phyloP scores from a whole-genome alignment of 2,797 vertebrate species.

The Bradypus variegatus region DNA sequence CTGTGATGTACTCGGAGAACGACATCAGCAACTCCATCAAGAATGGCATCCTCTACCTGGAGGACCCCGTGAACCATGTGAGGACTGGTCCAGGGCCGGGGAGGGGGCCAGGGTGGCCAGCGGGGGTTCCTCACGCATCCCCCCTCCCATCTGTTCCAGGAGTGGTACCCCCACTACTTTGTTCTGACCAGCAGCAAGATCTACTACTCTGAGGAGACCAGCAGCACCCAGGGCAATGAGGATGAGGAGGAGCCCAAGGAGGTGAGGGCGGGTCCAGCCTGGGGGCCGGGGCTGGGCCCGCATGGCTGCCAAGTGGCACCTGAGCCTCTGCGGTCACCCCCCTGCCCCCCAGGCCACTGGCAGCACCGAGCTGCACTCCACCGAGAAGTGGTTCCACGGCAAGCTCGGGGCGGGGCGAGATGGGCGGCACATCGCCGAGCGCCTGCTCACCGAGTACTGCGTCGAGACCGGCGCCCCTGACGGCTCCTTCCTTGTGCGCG shows the following conservation, averaged over 20 bases:
- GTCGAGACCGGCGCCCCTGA: slow-evolving; percentile 93
- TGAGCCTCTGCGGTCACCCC: not conserved
- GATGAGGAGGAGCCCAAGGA: slow-evolving; percentile 98
- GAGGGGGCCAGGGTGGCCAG: not conserved
- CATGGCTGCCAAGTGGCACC: not conserved
- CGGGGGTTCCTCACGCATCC: not conserved
- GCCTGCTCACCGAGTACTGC: slow-evolving; percentile 94
- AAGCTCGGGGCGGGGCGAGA: slow-evolving; percentile 94
- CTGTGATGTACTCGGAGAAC: slow-evolving; percentile 93
- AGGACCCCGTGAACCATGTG: slow-evolving; percentile 98
- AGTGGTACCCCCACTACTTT: slow-evolving; percentile 98
- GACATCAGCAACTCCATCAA: slow-evolving; percentile 99
- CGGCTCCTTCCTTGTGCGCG: slow-evolving; percentile 95
- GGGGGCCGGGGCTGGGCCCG: not conserved
- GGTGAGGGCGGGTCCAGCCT: slow-evolving; percentile 73
- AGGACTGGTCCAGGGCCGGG: not conserved
- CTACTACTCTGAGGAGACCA: slow-evolving; percentile 97
- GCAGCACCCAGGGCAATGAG: slow-evolving; percentile 90
- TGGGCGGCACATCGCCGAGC: slow-evolving; percentile 92
- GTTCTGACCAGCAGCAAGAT: slow-evolving; percentile 97
- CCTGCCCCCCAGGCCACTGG: slow-evolving; percentile 79
- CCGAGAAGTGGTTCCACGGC: slow-evolving; percentile 97
- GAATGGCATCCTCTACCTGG: slow-evolving; percentile 94
- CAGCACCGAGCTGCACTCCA: slow-evolving; percentile 92
- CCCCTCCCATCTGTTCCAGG: slow-evolving; percentile 72